A percentile compares a stretch with the other conserved stretches of the same genome.
Conservation (phyloP, 1,140 invertebrate species). For the Listronotus bonariensis region DNA sequence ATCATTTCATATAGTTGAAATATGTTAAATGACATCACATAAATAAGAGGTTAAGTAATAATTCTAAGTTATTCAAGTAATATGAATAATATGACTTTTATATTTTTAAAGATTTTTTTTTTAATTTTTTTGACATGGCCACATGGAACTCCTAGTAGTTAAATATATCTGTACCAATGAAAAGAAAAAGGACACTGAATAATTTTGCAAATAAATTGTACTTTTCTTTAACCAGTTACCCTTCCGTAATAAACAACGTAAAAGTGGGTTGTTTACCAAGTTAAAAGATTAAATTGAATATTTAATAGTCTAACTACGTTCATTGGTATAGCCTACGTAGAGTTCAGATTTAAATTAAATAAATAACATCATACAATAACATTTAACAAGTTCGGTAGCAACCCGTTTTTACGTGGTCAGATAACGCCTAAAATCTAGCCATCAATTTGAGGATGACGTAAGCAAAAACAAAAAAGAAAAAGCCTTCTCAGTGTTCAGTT, state of each 20-base stretch:
- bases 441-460: too few species aligned
- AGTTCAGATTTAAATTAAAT: slow-evolving; percentile 41
- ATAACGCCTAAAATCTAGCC: background rate
- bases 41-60: slow-evolving; percentile 48
- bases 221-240: slow-evolving; percentile 2
- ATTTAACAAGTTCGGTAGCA: slow-evolving; percentile 12
- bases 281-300: slow-evolving; percentile 6
- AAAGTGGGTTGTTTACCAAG: background rate
- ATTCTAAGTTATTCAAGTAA: slow-evolving; percentile 48
- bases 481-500: too few species aligned
- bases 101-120: slow-evolving; percentile 13
- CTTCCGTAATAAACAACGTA: slow-evolving; percentile 5
- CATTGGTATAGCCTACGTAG: slow-evolving; percentile 48
- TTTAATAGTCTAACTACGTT: slow-evolving; percentile 16
- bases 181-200: slow-evolving; percentile 25
- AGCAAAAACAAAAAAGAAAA: too few species aligned
- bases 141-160: slow-evolving; percentile 48
- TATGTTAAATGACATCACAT: slow-evolving; percentile 53
- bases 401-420: slow-evolving; percentile 12
- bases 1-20: slow-evolving; percentile 51
- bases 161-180: slow-evolving; percentile 47
- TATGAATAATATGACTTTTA: slow-evolving; percentile 36
- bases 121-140: slow-evolving; percentile 46
- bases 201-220: background rate
- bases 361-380: slow-evolving; percentile 20